Percentiles rank a stretch among this genome's conserved stretches.
Conservation (phyloP, 1,140 invertebrate species). For the Arion vulgaris region DNA sequence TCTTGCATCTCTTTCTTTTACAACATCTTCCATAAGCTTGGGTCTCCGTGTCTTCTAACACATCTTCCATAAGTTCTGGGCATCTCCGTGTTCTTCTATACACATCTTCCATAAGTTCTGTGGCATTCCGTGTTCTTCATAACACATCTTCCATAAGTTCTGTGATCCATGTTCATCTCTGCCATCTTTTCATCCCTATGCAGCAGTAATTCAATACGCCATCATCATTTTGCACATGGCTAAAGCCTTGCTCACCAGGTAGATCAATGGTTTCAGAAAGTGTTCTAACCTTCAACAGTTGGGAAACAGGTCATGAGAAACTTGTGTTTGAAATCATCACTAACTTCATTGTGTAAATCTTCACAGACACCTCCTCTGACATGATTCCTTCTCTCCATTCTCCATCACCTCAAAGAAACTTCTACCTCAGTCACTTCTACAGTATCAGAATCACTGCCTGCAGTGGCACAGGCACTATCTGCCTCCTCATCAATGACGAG, state of each 20-base stretch:
- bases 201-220: neutral
- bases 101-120: neutral
- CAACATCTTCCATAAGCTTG: neutral
- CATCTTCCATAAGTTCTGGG: neutral
- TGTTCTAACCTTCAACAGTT: neutral
- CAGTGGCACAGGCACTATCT: constrained; percentile 12
- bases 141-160: neutral
- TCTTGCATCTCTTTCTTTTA: neutral
- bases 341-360: neutral
- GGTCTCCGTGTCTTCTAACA: neutral
- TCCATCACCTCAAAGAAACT: neutral
- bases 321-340: neutral
- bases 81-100: no score
- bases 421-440: neutral
- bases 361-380: neutral
- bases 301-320: neutral
- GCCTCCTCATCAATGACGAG: neutral
- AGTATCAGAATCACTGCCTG: neutral
- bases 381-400: neutral
- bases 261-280: constrained; percentile 18
- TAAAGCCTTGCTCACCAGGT: neutral
- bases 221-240: neutral
- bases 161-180: no score
- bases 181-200: constrained; percentile 31
- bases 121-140: neutral